These are phyloP conservation scores for Aplochiton taeniatus DNA, from an alignment of 2,797 vertebrate species.

Conservation along the genomic window DNA sequence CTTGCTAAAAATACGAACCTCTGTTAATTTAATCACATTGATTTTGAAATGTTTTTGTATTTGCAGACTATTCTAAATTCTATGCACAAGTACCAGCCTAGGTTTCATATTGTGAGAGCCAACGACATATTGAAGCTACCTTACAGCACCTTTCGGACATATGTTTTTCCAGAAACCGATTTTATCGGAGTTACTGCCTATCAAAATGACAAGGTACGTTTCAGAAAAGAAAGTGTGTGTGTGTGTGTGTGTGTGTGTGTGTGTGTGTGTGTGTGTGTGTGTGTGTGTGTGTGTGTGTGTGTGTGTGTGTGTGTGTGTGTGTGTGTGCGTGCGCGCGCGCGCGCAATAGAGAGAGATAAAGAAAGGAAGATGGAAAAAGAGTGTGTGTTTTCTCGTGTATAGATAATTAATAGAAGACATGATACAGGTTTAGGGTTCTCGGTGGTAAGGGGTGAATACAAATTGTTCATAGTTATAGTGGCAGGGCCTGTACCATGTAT, in stretches of 20 bases:
- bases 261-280: slow-evolving; percentile 9
- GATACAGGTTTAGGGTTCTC: too few species aligned
- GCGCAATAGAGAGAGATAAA: neutral
- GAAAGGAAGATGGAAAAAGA: too few species aligned
- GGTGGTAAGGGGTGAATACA: too few species aligned
- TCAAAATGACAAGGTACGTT: slow-evolving; percentile 95
- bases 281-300: slow-evolving; percentile 18
- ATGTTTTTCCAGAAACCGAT: slow-evolving; percentile 93
- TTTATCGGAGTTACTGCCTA: slow-evolving; percentile 98
- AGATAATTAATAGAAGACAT: too few species aligned
- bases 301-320: slow-evolving; percentile 18
- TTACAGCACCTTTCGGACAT: slow-evolving; percentile 94
- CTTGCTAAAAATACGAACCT: too few species aligned
- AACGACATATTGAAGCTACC: slow-evolving; percentile 95
- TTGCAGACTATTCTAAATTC: slow-evolving; percentile 95
- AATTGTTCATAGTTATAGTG: too few species aligned
- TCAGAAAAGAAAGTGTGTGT: neutral
- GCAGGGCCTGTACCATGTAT: too few species aligned
- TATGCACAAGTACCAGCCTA: slow-evolving; percentile 97
- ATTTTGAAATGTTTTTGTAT: slow-evolving; percentile 7
- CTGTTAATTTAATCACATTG: neutral
- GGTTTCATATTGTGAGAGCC: slow-evolving; percentile 93
- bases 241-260: too few species aligned
- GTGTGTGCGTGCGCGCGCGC: slow-evolving; percentile 6
- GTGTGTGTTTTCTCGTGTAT: too few species aligned